Evolutionary conservation across 2,113 vertebrate species (phyloP), one percentile per base, ranked within the genome.

Genomic region (Zosterops pallidus): DNA sequence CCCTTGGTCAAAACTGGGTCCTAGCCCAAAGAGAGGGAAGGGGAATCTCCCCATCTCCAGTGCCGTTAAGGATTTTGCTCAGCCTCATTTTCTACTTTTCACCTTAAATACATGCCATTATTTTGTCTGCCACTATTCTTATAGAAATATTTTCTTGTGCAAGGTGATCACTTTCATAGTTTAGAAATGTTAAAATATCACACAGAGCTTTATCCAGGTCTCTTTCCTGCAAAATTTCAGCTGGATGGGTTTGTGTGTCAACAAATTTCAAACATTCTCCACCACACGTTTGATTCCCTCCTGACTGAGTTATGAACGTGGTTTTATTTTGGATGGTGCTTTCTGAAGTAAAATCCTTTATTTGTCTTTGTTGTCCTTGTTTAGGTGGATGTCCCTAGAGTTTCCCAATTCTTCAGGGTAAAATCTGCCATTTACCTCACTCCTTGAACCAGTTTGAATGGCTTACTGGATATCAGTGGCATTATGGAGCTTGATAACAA

Each of bases 191-290:
- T 91, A 69, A 87, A 92, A 72, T 53, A 65, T 33, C 31, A 60
- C 23, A 21, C 7, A 25, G 5, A n/a, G 8, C 15, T 44, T 64
- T 65, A 72, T 16, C 31, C 59, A 88, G 23, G 28, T 41, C 42
- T 37, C 41, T 53, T 57, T 53, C 31, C 28, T 2, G 3, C 5
- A 78, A 21, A 83, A 74, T 89, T 59, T 89, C 1, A 0, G 2
- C 25, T 39, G 17, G 3, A 37, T 0, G 0, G 26, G 9, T 52
- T 52, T 17, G 3, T 15, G 19, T 53, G 33, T 35, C 69, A 74
- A n/a, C 33, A 74, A 52, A 29, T 69, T 79, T 76, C 25, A 82
- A 37, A 53, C 19, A 35, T 37, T 75, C 49, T 62, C 31, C 31
- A 26, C 31, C 39, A 63, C 17, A 35, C 0, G 0, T 83, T 41